phyloP scores from a whole-genome alignment of 2,797 vertebrate genomes.

The Xenopus petersii region DNA sequence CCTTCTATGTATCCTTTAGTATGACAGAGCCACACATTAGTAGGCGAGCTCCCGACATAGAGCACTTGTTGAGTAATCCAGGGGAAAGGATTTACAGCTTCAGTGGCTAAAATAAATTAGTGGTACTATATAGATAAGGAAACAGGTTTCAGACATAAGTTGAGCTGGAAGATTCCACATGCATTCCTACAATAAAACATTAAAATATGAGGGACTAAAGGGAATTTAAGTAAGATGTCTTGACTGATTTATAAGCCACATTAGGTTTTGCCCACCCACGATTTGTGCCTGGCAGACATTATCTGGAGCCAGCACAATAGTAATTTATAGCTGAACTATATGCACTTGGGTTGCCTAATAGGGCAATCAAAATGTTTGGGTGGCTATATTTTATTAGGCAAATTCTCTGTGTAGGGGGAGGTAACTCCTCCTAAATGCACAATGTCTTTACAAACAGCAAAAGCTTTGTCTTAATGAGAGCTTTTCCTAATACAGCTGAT shows the following conservation, averaged over 20 bases:
- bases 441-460: not conserved
- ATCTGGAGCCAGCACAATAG: slow-evolving; percentile 22
- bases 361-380: slow-evolving; percentile 21
- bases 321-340: slow-evolving; percentile 8
- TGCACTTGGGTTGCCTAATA: slow-evolving; percentile 10
- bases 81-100: too few relatives aligned
- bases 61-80: too few relatives aligned
- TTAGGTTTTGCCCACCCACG: slow-evolving; percentile 37
- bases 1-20: too few relatives aligned
- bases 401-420: not conserved
- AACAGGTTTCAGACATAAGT: not conserved
- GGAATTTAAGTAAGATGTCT: slow-evolving; percentile 13
- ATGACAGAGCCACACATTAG: too few relatives aligned
- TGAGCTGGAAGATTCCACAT: not conserved
- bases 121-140: not conserved
- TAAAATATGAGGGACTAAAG: slow-evolving; percentile 23
- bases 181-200: not conserved
- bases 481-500: slow-evolving; percentile 16
- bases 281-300: slow-evolving; percentile 26
- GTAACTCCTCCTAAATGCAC: not conserved
- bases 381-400: slow-evolving; percentile 13
- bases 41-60: too few relatives aligned
- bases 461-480: slow-evolving; percentile 6
- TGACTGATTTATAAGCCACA: slow-evolving; percentile 31
- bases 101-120: too few relatives aligned